Evolutionary conservation across 2,113 vertebrate species (phyloP), one percentile per base, ranked within the genome.

Genomic region (Microtus richardsoni): DNA sequence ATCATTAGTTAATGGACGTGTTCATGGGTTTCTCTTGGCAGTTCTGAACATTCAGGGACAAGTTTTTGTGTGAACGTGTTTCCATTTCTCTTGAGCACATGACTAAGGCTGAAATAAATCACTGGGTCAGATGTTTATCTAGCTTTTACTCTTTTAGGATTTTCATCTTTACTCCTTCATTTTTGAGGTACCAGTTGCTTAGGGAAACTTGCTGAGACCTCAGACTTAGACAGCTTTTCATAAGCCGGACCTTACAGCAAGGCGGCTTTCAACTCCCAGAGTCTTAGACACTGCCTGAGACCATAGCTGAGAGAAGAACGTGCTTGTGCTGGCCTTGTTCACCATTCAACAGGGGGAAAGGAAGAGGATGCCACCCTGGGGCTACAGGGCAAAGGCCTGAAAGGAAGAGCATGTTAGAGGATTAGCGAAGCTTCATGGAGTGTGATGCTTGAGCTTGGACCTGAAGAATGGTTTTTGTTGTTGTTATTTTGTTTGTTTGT

Each of bases 11-110:
- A 30, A 84, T 73, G n/a, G 62, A 88, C 30, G 47, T 85, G 74
- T 54, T 75, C 33, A 26, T 80, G 44, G n/a, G 41, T 73, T 92
- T 77, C n/a, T 36, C 33, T 91, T 80, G 80, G 28, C 49, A 85
- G 70, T 58, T 90, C 6, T 88, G 77, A 94, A 86, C 16, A 88
- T 62, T 33, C 68, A 68, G 80, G 36, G 70, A 39, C 71, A 88
- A 88, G 26, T 22, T 64, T 85, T 90, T 71, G 8, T 80, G 41
- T 84, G 75, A 73, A 66, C 12, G 39, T 58, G 66, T 92, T 91
- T 96, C 71, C 28, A 66, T 88, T 91, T 92, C 77, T 96, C 89
- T 88, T 95, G 49, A 73, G 58, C 64, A 41, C 49, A 49, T 41
- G 62, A 30, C 30, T 66, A 58, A 36, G 49, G 84, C 26, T 44